Evolutionary conservation across 2,797 vertebrate species (phyloP).

Genomic region (Molossus molossus): DNA sequence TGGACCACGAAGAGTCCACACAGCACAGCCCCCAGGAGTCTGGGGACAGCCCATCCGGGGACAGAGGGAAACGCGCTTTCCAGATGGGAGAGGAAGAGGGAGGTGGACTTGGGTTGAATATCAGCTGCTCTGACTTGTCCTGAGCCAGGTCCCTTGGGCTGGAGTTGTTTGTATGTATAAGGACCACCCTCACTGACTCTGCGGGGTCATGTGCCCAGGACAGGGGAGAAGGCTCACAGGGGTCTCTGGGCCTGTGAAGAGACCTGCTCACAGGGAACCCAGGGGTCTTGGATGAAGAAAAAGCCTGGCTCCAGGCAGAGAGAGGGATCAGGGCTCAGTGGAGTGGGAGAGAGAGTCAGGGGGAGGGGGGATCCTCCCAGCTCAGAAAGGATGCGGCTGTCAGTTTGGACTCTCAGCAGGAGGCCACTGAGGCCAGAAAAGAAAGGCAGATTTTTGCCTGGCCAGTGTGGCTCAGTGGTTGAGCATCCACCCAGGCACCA

Average conservation of each 20-base stretch:
- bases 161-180: background rate
- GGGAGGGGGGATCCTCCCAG: too few species aligned
- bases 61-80: background rate
- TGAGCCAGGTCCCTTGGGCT: background rate
- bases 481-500: too few species aligned
- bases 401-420: background rate
- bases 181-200: background rate
- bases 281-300: background rate
- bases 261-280: background rate
- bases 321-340: background rate
- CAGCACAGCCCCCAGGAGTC: background rate
- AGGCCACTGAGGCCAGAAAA: background rate
- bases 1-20: background rate
- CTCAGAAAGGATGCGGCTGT: background rate
- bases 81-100: background rate
- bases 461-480: too few species aligned
- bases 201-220: background rate
- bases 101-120: background rate
- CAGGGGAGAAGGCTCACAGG: rapidly evolving
- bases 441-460: background rate
- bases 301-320: background rate
- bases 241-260: background rate
- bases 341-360: background rate
- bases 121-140: background rate
- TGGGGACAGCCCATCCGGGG: background rate